phyloP scores from a whole-genome alignment of 2,888 invertebrate genomes.

The Agonopterix subpropinquella region DNA sequence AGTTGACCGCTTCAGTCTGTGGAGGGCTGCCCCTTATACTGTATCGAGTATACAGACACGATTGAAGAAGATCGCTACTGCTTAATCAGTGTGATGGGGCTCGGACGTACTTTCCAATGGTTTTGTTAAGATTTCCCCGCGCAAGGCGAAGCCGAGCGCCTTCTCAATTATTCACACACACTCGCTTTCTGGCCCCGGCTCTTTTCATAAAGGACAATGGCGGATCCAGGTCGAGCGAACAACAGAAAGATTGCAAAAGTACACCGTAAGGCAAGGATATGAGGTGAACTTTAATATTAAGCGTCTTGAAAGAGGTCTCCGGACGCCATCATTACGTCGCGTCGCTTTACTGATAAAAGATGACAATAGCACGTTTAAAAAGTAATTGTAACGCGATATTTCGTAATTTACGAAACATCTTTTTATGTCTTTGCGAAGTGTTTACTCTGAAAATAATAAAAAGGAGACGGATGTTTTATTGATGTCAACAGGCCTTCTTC shows the following conservation, averaged over 20 bases:
- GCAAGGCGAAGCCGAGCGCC: conserved; percentile 40
- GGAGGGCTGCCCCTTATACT: no score
- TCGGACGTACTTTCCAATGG: conserved; percentile 38
- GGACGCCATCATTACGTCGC: not conserved
- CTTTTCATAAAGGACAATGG: conserved; percentile 68
- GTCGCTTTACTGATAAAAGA: not conserved
- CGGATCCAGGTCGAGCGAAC: conserved; percentile 64
- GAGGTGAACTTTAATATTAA: conserved; percentile 61
- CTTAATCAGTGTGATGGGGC: not conserved
- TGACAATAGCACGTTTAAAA: no score
- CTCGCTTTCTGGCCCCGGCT: conserved; percentile 57
- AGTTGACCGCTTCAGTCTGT: no score
- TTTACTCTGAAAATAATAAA: no score
- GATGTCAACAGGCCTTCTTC: no score
- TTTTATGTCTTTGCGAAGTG: no score
- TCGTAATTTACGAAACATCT: no score
- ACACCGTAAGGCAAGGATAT: conserved; percentile 30
- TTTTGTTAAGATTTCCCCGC: conserved; percentile 55
- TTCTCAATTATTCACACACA: conserved; percentile 69
- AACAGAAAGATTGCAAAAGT: conserved; percentile 67
- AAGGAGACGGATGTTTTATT: no score
- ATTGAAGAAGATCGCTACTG: conserved; percentile 8
- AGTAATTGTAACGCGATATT: no score
- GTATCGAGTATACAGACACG: not conserved
- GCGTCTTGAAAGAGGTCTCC: conserved; percentile 28